Evolutionary conservation across 2,113 vertebrate genomes (phyloP).

Genomic region (Etheostoma spectabile): DNA sequence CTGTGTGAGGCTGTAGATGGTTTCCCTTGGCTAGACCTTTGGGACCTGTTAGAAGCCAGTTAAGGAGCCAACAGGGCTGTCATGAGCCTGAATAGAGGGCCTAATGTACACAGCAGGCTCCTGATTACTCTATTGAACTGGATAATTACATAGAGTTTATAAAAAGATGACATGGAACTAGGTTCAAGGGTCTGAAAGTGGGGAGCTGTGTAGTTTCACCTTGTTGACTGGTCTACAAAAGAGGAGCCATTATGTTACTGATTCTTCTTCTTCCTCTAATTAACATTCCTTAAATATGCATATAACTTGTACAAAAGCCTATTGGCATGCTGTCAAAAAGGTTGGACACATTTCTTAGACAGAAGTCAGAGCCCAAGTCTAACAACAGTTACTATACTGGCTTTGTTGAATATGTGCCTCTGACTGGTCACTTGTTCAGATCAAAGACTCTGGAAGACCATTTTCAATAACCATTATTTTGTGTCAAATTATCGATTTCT

Average conservation of each 20-base stretch:
- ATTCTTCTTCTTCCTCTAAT: slow-evolving; percentile 4
- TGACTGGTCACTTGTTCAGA: no score
- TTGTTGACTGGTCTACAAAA: slow-evolving; percentile 30
- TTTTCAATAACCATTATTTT: no score
- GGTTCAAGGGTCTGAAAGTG: slow-evolving; percentile 36
- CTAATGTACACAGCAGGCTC: slow-evolving; percentile 51
- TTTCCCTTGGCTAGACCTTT: slow-evolving; percentile 60
- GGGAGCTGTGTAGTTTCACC: slow-evolving; percentile 40
- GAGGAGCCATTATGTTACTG: slow-evolving; percentile 1
- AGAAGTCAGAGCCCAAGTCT: background rate
- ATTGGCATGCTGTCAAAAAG: background rate
- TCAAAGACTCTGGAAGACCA: no score
- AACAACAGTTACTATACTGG: background rate
- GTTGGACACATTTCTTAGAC: background rate
- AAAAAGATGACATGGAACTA: slow-evolving; percentile 40
- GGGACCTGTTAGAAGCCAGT: slow-evolving; percentile 59
- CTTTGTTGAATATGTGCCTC: no score
- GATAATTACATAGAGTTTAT: slow-evolving; percentile 65
- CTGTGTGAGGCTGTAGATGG: slow-evolving; percentile 70
- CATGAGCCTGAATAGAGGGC: slow-evolving; percentile 51
- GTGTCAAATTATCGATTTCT: no score
- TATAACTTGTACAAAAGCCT: background rate
- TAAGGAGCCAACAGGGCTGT: slow-evolving; percentile 57
- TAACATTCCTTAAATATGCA: background rate
- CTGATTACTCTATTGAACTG: slow-evolving; percentile 63